Percentiles rank a stretch among this genome's conserved stretches.
Evolutionary conservation across 2,888 invertebrate genomes (phyloP).

Genomic region (Blera fallax): DNA sequence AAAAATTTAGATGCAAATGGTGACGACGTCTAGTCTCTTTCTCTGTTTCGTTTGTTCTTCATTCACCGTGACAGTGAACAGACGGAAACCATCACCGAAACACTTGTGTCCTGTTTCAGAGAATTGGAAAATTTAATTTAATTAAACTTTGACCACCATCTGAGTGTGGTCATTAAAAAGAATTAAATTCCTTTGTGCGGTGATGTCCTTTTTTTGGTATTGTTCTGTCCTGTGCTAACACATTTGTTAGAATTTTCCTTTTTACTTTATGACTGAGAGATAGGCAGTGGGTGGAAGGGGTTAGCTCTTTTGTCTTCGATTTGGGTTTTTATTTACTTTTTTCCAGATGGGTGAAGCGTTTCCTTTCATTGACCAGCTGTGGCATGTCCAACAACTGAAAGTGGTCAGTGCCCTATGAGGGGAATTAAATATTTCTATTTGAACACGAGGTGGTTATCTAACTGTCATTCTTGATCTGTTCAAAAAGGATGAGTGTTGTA

Average conservation of each 20-base stretch:
- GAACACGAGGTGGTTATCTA: not conserved
- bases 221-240: conserved; percentile 2
- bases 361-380: conserved; percentile 19
- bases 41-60: not conserved
- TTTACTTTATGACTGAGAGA: conserved; percentile 4
- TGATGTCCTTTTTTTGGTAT: conserved; percentile 34
- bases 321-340: conserved; percentile 5
- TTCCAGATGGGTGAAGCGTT: not conserved
- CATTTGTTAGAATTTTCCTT: conserved; percentile 30
- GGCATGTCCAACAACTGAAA: not conserved
- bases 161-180: conserved; percentile 51
- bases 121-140: conserved; percentile 50
- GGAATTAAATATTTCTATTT: not conserved
- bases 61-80: not conserved
- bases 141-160: conserved; percentile 53
- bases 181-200: conserved; percentile 49
- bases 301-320: conserved; percentile 23
- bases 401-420: not conserved
- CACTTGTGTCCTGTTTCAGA: conserved; percentile 38
- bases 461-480: not conserved
- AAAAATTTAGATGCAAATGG: conserved; percentile 47
- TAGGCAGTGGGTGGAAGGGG: not conserved
- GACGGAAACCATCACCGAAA: conserved; percentile 12
- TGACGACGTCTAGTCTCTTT: conserved; percentile 14
- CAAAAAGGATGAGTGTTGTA: not conserved